These are phyloP conservation scores for Podilymbus podiceps DNA, from an alignment of 2,113 vertebrate species.

Conservation along the genomic window DNA sequence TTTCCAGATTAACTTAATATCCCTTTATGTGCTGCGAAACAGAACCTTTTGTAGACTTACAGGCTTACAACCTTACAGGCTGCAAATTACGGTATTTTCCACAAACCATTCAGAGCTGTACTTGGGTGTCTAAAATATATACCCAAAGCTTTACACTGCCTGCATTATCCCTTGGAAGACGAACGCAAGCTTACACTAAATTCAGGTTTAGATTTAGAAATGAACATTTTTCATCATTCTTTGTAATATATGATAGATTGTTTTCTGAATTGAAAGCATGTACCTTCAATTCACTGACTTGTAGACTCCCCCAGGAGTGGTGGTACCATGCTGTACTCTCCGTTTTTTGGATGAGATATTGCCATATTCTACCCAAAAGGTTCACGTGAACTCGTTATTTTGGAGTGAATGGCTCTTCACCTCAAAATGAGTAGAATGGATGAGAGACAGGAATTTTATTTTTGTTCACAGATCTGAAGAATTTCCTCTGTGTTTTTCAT, in stretches of 20 bases:
- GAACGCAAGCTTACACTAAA: not conserved
- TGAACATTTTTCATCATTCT: not conserved
- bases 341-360: not conserved
- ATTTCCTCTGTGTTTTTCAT: not conserved
- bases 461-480: not conserved
- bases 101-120: not conserved
- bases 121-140: not conserved
- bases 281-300: not conserved
- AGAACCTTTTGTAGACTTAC: not conserved
- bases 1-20: not conserved
- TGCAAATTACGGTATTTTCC: not conserved
- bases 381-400: not conserved
- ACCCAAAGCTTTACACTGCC: not conserved
- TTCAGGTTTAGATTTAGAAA: constrained; percentile 16
- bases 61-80: not conserved
- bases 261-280: not conserved
- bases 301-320: not conserved
- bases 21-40: not conserved
- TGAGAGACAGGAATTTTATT: not conserved
- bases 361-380: not conserved
- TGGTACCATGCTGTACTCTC: not conserved
- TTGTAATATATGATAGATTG: not conserved
- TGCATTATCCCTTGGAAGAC: not conserved
- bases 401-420: not conserved
- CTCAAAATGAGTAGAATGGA: not conserved